Conservation (phyloP, 64 coral and sea anemone species). For the Stichodactyla mertensii region DNA sequence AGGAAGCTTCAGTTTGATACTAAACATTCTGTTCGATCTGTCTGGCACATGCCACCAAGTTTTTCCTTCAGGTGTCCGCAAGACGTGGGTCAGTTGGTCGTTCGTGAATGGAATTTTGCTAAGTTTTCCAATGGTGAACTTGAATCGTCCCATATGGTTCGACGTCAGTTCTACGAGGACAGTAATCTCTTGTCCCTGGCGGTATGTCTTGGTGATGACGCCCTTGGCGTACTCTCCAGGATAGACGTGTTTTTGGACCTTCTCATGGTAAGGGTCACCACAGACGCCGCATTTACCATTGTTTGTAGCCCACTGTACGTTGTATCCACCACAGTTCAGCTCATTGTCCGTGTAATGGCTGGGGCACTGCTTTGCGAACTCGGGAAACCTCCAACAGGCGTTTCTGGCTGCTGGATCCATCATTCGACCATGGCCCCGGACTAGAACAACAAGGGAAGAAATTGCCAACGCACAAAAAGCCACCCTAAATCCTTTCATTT, state of each 20-base stretch:
- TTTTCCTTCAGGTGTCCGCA: slow-evolving; percentile 38
- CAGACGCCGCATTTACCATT: slow-evolving; percentile 68
- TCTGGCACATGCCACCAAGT: slow-evolving; percentile 31
- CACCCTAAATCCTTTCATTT: neutral
- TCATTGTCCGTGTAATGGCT: slow-evolving; percentile 53
- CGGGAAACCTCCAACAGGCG: slow-evolving; percentile 52
- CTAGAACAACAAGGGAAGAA: neutral
- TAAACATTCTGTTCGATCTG: slow-evolving; percentile 9
- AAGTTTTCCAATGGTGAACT: slow-evolving; percentile 51
- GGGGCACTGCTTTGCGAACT: neutral
- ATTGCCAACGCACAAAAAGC: neutral
- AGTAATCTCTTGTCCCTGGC: slow-evolving; percentile 41
- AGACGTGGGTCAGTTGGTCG: slow-evolving; percentile 14
- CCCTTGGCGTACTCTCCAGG: slow-evolving; percentile 40
- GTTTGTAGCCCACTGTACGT: slow-evolving; percentile 44
- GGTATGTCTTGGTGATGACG: slow-evolving; percentile 44
- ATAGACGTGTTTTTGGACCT: slow-evolving; percentile 18
- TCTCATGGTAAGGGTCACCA: slow-evolving; percentile 44
- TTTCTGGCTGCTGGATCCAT: slow-evolving; percentile 62
- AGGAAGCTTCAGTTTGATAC: slow-evolving; percentile 44
- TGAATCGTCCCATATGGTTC: slow-evolving; percentile 57
- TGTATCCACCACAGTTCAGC: slow-evolving; percentile 53
- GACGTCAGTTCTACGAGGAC: slow-evolving; percentile 30
- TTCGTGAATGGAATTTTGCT: slow-evolving; percentile 15
- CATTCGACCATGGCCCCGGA: slow-evolving; percentile 60